Conservation (phyloP, 2,888 invertebrate genomes). For the Rotaria sp. region DNA sequence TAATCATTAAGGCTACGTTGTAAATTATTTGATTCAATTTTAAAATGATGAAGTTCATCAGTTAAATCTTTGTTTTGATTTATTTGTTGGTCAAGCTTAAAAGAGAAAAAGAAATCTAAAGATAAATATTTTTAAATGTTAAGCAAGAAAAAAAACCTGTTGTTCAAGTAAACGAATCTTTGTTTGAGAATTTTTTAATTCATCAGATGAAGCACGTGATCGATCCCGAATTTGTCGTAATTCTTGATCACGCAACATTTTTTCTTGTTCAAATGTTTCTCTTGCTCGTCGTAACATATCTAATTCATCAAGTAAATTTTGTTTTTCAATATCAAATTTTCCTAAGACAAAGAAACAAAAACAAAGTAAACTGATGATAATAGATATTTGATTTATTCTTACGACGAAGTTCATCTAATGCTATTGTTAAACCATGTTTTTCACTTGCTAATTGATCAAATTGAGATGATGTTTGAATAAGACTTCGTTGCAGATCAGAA, state of each 20-base stretch:
- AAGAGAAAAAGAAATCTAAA: too few relatives aligned
- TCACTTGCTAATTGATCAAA: constrained; percentile 4
- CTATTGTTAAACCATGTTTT: constrained; percentile 19
- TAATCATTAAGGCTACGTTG: neutral
- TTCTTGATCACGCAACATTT: constrained; percentile 2
- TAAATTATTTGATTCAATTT: constrained; percentile 12
- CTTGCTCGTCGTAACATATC: neutral
- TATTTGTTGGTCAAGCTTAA: neutral
- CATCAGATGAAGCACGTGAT: neutral
- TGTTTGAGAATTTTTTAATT: neutral
- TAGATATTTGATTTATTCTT: neutral
- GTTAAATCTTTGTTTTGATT: constrained; percentile 1
- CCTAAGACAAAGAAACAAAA: neutral
- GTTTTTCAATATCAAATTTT: constrained; percentile 26
- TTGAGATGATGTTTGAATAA: neutral
- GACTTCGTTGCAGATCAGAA: neutral
- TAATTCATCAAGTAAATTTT: neutral
- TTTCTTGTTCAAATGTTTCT: neutral
- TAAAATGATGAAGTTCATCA: neutral
- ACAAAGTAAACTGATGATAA: neutral
- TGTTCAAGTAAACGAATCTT: neutral
- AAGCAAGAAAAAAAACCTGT: neutral
- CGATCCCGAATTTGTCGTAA: constrained; percentile 11
- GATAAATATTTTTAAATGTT: neutral
- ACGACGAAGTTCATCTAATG: constrained; percentile 17